Evolutionary conservation across 2,113 vertebrate species (phyloP).

Genomic region (Thryonomys swinderianus): DNA sequence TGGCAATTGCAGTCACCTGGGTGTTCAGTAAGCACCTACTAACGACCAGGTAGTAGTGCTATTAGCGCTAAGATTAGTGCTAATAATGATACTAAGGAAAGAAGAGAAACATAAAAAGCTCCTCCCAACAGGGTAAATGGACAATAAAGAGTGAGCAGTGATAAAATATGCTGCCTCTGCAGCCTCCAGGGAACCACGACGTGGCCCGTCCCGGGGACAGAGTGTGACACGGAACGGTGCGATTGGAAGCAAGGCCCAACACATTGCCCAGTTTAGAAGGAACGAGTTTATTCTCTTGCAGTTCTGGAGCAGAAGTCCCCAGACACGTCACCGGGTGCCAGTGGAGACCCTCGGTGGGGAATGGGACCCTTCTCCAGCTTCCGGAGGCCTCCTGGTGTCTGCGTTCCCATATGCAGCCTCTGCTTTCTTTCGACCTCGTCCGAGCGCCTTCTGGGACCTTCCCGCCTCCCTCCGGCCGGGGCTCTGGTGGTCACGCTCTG

Average conservation of each 20-base stretch:
- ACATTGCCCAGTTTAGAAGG: not conserved
- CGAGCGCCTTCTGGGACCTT: not conserved
- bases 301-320: not conserved
- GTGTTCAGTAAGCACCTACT: not conserved
- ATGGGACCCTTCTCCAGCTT: not conserved
- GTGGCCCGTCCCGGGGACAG: not conserved
- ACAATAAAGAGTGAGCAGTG: not conserved
- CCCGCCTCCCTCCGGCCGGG: accelerated
- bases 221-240: accelerated
- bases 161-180: not conserved
- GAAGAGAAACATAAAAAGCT: not conserved
- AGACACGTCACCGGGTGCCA: not conserved
- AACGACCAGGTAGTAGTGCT: too few species aligned
- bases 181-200: not conserved
- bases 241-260: not conserved
- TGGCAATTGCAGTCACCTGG: not conserved
- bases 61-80: too few species aligned
- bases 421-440: not conserved
- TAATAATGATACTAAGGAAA: not conserved
- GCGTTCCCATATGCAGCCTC: not conserved
- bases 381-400: not conserved
- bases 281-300: not conserved
- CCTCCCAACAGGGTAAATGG: not conserved
- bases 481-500: not conserved
- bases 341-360: not conserved